These are phyloP conservation scores for Norana najaformis DNA, from an alignment of 2,888 invertebrate species.

Conservation along the genomic window DNA sequence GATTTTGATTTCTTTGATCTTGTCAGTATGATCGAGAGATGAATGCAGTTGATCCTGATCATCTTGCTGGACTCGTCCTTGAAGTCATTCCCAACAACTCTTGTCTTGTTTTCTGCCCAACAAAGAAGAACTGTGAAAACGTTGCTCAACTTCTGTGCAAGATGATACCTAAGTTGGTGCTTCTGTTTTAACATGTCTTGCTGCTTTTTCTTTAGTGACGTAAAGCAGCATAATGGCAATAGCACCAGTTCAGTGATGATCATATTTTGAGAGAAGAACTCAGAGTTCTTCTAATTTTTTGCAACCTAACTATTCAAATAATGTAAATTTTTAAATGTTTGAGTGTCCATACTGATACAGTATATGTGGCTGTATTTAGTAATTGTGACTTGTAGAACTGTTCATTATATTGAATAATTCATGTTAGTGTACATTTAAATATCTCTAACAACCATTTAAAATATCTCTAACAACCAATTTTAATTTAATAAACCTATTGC, in stretches of 20 bases:
- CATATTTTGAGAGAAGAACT: background rate
- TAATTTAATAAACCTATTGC: no score
- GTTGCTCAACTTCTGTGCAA: conserved; percentile 78
- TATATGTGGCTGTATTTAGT: no score
- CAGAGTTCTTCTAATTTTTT: background rate
- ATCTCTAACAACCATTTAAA: no score
- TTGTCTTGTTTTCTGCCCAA: conserved; percentile 89
- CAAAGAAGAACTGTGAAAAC: conserved; percentile 88
- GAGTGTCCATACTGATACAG: no score
- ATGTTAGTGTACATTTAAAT: no score
- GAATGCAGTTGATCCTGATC: conserved; percentile 73
- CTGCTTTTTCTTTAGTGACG: background rate
- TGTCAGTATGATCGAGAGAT: conserved; percentile 35
- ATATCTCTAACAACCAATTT: no score
- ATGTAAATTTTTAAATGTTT: background rate
- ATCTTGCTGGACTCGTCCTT: conserved; percentile 76
- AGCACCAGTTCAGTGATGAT: background rate
- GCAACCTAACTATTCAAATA: background rate
- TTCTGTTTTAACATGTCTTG: background rate
- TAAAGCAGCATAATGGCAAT: background rate
- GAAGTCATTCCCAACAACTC: conserved; percentile 79
- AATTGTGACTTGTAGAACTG: no score
- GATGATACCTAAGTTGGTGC: conserved; percentile 64
- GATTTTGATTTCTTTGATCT: background rate
- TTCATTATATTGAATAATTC: no score